phyloP scores from a whole-genome alignment of 2,888 invertebrate species.

The Xylota segnis region DNA sequence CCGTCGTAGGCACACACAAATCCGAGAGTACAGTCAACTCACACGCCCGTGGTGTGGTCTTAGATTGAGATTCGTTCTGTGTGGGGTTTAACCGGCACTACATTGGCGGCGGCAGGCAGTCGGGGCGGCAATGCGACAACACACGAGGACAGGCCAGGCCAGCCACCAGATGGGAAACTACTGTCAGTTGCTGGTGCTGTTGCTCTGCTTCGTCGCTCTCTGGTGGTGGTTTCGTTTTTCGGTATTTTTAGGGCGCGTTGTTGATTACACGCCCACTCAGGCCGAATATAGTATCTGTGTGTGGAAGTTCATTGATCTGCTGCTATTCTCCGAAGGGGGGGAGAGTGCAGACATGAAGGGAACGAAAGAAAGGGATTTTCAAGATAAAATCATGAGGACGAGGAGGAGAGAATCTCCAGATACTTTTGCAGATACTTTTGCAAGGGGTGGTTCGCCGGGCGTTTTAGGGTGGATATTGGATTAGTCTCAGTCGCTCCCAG shows the following conservation, averaged over 20 bases:
- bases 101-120: slow-evolving; percentile 67
- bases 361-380: slow-evolving; percentile 27
- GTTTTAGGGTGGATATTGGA: slow-evolving; percentile 67
- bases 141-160: slow-evolving; percentile 52
- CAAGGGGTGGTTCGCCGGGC: slow-evolving; percentile 46
- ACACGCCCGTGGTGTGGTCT: slow-evolving; percentile 75
- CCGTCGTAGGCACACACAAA: slow-evolving; percentile 67
- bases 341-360: background rate
- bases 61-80: slow-evolving; percentile 71
- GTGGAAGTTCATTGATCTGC: slow-evolving; percentile 60
- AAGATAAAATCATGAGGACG: background rate
- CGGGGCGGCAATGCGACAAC: slow-evolving; percentile 64
- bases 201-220: slow-evolving; percentile 10
- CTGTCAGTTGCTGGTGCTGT: slow-evolving; percentile 35
- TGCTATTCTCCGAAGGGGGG: background rate
- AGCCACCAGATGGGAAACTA: slow-evolving; percentile 65
- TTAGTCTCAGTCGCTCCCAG: slow-evolving; percentile 14
- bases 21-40: slow-evolving; percentile 46
- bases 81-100: slow-evolving; percentile 72
- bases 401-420: slow-evolving; percentile 44
- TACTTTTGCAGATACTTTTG: background rate
- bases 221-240: slow-evolving; percentile 47
- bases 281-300: slow-evolving; percentile 27
- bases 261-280: slow-evolving; percentile 75
- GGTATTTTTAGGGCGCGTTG: slow-evolving; percentile 75